Conservation (phyloP, 2,797 vertebrate species). For the Glyptemys insculpta region DNA sequence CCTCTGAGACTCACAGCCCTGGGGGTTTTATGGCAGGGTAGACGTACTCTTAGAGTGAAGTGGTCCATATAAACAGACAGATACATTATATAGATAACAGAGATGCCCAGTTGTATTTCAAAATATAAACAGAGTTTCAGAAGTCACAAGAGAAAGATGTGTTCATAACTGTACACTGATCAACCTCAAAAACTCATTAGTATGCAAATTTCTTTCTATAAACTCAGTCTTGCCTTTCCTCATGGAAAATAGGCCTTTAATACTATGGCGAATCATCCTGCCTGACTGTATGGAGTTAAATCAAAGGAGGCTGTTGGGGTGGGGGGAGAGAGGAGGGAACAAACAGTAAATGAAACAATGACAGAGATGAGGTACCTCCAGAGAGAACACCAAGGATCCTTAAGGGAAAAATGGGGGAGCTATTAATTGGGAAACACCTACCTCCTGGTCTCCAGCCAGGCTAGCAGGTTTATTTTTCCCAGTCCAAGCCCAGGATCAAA, state of each 20-base stretch:
- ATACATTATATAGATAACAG: not conserved
- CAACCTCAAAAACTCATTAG: not conserved
- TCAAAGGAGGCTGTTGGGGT: not conserved
- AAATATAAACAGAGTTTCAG: not conserved
- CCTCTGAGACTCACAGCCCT: not conserved
- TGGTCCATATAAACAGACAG: not conserved
- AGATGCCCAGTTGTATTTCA: too few relatives aligned
- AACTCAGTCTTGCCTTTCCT: not conserved
- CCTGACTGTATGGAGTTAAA: not conserved
- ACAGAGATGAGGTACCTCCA: not conserved
- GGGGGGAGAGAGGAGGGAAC: not conserved
- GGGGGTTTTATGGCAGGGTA: not conserved
- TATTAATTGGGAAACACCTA: not conserved
- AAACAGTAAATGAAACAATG: not conserved
- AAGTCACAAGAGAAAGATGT: not conserved
- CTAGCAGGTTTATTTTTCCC: not conserved
- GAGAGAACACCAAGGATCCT: not conserved
- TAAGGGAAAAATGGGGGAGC: not conserved
- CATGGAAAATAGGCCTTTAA: not conserved
- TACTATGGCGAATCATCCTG: not conserved
- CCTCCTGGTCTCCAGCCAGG: fast-evolving
- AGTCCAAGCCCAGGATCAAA: not conserved
- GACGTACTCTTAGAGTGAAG: not conserved
- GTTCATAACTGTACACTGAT: not conserved
- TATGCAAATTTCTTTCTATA: not conserved